Base-by-base conservation (phyloP, 2,113 vertebrate species). In the Psophia crepitans region DNA sequence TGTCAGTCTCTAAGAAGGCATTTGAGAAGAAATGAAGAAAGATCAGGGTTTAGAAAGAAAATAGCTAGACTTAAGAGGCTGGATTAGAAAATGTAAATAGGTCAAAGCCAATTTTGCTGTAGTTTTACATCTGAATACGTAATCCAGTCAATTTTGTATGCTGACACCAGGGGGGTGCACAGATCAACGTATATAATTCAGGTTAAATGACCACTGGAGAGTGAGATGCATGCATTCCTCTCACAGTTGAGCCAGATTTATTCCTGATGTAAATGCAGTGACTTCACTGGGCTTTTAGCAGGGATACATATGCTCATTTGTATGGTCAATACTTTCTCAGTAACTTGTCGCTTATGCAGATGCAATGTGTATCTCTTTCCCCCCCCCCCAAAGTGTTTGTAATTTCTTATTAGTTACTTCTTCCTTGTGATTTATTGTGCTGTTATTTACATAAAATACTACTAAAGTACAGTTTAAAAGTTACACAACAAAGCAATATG, bases 171-270 rank as follows among this genome's bases (percentile, higher is more conserved):
- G 73, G 53, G 61, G 7, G 64, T 12, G 21, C 75, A 80, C 65
- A 89, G 80, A 89, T 78, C 83, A 90, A 78, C 66, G 79, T 66
- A 60, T 33, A 73, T 76, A 76, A 90, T 90, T 84, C 53, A 87
- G 65, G 78, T 82, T 95, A 93, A 96, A 85, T 91, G 93, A 96
- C 84, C 91, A 83, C 81, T 93, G 81, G 65, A 60, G 61, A 76
- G 73, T n/a, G 44, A 89, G 23, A 71, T 49, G 69, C 65, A 43
- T 28, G 56, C 54, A 53, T 84, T 90, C 69, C 87, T 90, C 63
- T 93, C 74, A 82, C 76, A 65, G 61, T 26, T 60, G 60, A 92
- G 60, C 17, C 56, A 84, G 71, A 78, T 87, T 92, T 91, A 71
- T 89, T 53, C 41, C 60, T 17, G 32, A 58, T 86, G 56, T 10